Conservation (phyloP, 1,140 invertebrate genomes). For the Lysiphlebus fabarum region DNA sequence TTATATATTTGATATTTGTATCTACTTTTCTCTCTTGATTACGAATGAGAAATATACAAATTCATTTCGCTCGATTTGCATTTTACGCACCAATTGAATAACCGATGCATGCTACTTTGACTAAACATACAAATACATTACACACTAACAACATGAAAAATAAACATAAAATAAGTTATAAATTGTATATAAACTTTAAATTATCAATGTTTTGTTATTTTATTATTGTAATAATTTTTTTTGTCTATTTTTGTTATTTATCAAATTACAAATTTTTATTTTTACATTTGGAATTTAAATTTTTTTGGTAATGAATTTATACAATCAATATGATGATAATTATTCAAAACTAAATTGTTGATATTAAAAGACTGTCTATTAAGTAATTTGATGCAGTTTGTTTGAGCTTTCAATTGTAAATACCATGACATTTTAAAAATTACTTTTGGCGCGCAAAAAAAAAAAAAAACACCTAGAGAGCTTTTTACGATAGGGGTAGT, state of each 20-base stretch:
- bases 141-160: constrained; percentile 25
- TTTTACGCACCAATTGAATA: constrained; percentile 43
- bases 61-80: constrained; percentile 49
- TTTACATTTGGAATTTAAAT: constrained; percentile 1
- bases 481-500: too few species aligned
- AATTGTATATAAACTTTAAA: constrained; percentile 44
- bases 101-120: not conserved
- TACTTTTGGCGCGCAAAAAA: too few species aligned
- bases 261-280: constrained; percentile 16
- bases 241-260: constrained; percentile 18
- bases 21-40: not conserved
- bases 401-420: too few species aligned
- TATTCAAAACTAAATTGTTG: too few species aligned
- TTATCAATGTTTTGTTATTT: constrained; percentile 39
- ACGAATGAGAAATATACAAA: constrained; percentile 23
- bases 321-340: too few species aligned
- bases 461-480: too few species aligned
- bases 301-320: constrained; percentile 2
- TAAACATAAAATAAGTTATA: constrained; percentile 41
- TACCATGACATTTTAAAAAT: too few species aligned
- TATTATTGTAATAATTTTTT: constrained; percentile 23
- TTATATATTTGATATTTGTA: not conserved
- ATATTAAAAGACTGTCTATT: too few species aligned
- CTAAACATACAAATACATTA: not conserved
- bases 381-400: too few species aligned